Percentiles rank a stretch among this genome's conserved stretches.
phyloP scores from a whole-genome alignment of 2,113 vertebrate species.

The Trochalopteron elliotii region DNA sequence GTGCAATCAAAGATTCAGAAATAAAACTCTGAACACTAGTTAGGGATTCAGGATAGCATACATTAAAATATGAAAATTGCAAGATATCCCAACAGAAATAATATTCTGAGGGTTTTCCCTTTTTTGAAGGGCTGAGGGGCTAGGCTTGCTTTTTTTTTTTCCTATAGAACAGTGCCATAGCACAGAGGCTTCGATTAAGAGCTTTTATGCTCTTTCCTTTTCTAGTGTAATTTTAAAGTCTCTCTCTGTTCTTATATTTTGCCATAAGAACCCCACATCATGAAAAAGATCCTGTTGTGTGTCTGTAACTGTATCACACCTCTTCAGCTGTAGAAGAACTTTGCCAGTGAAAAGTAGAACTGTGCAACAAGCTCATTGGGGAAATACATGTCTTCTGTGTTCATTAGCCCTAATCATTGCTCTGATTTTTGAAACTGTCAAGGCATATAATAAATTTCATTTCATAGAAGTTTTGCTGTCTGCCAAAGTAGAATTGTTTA shows the following conservation, averaged over 20 bases:
- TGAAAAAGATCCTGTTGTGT: neutral
- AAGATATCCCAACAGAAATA: neutral
- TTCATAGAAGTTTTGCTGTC: neutral
- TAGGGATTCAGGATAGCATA: neutral
- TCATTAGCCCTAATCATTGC: neutral
- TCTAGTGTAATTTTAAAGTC: neutral
- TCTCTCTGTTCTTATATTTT: neutral
- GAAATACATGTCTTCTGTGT: neutral
- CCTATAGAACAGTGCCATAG: neutral
- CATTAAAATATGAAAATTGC: neutral
- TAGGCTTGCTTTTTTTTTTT: neutral
- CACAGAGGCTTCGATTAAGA: neutral
- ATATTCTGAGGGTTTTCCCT: neutral
- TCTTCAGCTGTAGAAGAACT: neutral
- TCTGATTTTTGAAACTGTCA: conserved; percentile 1
- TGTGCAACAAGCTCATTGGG: neutral
- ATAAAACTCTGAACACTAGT: neutral
- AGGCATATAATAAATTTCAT: neutral
- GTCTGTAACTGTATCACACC: neutral
- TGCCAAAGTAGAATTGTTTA: neutral
- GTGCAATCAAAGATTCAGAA: neutral
- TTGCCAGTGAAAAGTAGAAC: neutral
- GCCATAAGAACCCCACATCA: neutral
- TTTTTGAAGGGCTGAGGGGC: neutral
- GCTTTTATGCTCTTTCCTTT: neutral